Evolutionary conservation across 2,888 invertebrate genomes (phyloP).

Genomic region (Rhamphomyia laevipes): DNA sequence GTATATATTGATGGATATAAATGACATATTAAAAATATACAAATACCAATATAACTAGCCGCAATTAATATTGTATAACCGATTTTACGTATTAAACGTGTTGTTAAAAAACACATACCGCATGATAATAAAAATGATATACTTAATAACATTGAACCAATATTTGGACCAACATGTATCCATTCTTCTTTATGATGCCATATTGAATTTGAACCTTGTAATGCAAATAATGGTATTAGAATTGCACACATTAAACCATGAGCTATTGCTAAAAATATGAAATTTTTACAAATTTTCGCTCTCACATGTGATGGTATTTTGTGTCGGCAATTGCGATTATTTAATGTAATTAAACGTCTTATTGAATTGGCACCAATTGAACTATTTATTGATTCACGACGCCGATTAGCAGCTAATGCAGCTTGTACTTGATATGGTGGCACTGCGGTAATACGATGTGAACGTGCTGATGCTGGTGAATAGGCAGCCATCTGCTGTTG

Average conservation of each 20-base stretch:
- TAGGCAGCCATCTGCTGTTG: constrained; percentile 43
- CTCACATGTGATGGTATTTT: constrained; percentile 35
- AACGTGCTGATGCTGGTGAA: constrained; percentile 48
- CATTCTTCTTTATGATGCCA: constrained; percentile 37
- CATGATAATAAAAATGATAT: constrained; percentile 50
- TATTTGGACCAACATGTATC: constrained; percentile 34
- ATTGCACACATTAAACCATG: constrained; percentile 31
- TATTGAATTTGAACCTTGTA: constrained; percentile 36
- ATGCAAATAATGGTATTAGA: constrained; percentile 30
- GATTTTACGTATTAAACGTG: constrained; percentile 41
- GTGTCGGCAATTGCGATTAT: constrained; percentile 39
- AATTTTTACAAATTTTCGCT: constrained; percentile 30
- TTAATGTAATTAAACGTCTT: constrained; percentile 53
- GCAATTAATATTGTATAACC: constrained; percentile 41
- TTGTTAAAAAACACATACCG: constrained; percentile 41
- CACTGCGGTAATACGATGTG: constrained; percentile 39
- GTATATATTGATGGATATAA: constrained; percentile 43
- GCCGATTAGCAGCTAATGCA: constrained; percentile 36
- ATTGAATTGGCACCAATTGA: constrained; percentile 69
- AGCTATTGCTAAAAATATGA: constrained; percentile 29
- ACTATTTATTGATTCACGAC: constrained; percentile 58
- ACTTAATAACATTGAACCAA: constrained; percentile 52
- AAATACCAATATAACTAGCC: constrained; percentile 42
- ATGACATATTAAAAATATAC: constrained; percentile 49
- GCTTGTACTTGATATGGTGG: constrained; percentile 36